Conservation (phyloP, 2,888 invertebrate species). For the Escarpia spicata region DNA sequence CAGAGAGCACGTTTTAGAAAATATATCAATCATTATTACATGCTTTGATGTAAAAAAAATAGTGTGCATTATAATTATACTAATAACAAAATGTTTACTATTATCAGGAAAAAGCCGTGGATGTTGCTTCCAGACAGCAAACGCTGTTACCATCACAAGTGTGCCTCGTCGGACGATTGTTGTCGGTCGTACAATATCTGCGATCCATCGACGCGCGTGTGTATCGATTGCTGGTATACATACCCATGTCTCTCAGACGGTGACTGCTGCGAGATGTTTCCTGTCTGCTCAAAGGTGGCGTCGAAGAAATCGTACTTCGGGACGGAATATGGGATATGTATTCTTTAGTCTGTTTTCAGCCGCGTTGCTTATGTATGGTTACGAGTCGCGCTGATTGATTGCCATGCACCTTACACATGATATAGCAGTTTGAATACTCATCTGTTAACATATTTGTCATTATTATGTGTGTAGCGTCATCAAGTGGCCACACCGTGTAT, state of each 20-base stretch:
- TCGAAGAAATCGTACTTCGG: neutral
- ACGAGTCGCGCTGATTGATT: too few relatives aligned
- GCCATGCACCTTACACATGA: too few relatives aligned
- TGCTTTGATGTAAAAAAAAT: too few relatives aligned
- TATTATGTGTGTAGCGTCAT: too few relatives aligned
- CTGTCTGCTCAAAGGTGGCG: conserved; percentile 46
- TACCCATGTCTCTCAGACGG: conserved; percentile 50
- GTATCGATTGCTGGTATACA: conserved; percentile 61
- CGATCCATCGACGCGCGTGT: conserved; percentile 54
- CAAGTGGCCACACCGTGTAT: too few relatives aligned
- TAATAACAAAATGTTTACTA: too few relatives aligned
- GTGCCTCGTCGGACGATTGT: conserved; percentile 51
- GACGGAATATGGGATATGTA: neutral
- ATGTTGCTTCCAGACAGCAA: conserved; percentile 48
- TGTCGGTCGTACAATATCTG: conserved; percentile 56
- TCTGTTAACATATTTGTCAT: too few relatives aligned
- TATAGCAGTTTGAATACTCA: too few relatives aligned
- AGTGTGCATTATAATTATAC: too few relatives aligned
- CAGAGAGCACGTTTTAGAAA: too few relatives aligned
- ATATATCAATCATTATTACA: too few relatives aligned
- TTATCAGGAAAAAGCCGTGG: conserved; percentile 52
- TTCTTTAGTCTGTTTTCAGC: neutral
- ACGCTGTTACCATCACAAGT: conserved; percentile 52
- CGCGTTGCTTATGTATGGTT: too few relatives aligned
- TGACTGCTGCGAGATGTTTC: conserved; percentile 58